A percentile compares a stretch with the other conserved stretches of the same genome.
These are phyloP conservation scores for Ctena decussata DNA, from an alignment of 2,888 invertebrate species.

Conservation along the genomic window DNA sequence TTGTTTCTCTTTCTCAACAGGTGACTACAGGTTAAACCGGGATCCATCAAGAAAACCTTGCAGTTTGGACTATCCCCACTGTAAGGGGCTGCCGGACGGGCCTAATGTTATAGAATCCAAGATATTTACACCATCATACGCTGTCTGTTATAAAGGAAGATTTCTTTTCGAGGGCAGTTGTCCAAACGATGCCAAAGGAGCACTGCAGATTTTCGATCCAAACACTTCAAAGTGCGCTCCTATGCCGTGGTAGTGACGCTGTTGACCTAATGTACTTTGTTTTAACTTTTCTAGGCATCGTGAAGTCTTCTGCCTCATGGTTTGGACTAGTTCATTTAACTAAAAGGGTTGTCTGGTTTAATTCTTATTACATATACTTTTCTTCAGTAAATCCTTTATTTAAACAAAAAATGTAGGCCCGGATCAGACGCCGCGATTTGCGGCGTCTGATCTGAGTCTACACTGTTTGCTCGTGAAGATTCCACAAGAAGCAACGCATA, in stretches of 20 bases:
- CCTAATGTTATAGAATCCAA: constrained; percentile 67
- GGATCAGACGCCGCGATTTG: no score
- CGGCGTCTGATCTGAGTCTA: no score
- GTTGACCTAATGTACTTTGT: no score
- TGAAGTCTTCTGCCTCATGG: no score
- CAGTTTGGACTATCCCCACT: constrained; percentile 69
- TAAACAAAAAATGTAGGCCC: no score
- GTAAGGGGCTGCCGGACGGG: constrained; percentile 63
- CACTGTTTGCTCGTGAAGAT: no score
- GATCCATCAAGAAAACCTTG: constrained; percentile 61
- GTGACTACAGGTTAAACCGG: constrained; percentile 70
- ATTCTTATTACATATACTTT: no score
- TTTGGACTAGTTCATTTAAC: no score
- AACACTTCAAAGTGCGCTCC: constrained; percentile 45
- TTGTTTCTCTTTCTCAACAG: constrained; percentile 40
- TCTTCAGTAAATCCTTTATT: no score
- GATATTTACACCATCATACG: constrained; percentile 69
- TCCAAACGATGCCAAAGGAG: constrained; percentile 46
- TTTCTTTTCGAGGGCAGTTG: constrained; percentile 68
- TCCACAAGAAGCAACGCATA: no score
- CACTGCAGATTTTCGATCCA: constrained; percentile 52
- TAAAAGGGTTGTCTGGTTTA: no score
- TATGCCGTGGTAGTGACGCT: not conserved
- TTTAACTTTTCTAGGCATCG: no score
- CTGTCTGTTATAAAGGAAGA: constrained; percentile 68